Percentiles rank a stretch among this genome's conserved stretches.
These are phyloP conservation scores for Acrobasis consociella DNA, from an alignment of 2,888 invertebrate genomes.

Conservation along the genomic window DNA sequence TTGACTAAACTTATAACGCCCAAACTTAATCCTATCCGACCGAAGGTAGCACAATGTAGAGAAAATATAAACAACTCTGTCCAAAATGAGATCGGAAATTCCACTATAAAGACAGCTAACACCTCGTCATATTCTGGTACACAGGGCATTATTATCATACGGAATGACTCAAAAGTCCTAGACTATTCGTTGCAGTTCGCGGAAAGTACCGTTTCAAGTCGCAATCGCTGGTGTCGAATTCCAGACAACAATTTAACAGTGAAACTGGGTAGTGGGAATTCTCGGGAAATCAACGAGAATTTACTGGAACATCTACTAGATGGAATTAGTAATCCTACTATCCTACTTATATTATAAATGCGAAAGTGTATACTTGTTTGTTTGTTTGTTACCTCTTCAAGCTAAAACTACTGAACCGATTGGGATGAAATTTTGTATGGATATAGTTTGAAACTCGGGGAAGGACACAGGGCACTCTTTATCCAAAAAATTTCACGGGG, in stretches of 20 bases:
- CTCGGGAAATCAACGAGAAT: conserved; percentile 8
- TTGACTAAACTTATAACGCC: too few relatives aligned
- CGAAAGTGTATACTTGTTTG: too few relatives aligned
- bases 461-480: too few relatives aligned
- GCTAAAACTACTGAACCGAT: too few relatives aligned
- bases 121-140: conserved; percentile 7
- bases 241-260: conserved; percentile 34
- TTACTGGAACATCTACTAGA: conserved; percentile 2
- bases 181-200: conserved; percentile 54
- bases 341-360: too few relatives aligned
- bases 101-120: not conserved
- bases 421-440: too few relatives aligned
- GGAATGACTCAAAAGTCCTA: conserved; percentile 59
- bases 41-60: too few relatives aligned
- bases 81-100: not conserved
- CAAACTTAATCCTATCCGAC: too few relatives aligned
- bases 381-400: too few relatives aligned
- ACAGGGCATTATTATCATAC: conserved; percentile 38
- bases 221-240: conserved; percentile 43
- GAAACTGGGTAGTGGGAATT: conserved; percentile 8
- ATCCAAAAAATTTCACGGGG: too few relatives aligned
- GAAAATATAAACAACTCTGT: too few relatives aligned
- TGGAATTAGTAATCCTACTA: not conserved
- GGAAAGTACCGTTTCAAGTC: conserved; percentile 49
- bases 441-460: too few relatives aligned